Conservation (phyloP, 2,113 vertebrate genomes). For the Notarius quadriscutis region DNA sequence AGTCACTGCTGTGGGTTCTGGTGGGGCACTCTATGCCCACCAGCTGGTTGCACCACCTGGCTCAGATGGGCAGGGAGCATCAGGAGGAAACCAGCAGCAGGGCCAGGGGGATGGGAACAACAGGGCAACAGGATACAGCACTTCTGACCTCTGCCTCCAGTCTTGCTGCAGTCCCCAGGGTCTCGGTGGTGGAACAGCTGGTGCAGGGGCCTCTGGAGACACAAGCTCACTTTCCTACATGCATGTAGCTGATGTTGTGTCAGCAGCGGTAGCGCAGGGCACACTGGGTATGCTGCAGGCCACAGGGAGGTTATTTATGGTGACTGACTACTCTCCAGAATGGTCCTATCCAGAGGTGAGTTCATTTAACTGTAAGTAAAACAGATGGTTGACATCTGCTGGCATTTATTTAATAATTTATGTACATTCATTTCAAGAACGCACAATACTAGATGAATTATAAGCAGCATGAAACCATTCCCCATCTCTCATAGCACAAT, state of each 20-base stretch:
- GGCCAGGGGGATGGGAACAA: slow-evolving; percentile 79
- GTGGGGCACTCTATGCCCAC: slow-evolving; percentile 84
- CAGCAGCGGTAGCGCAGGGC: slow-evolving; percentile 87
- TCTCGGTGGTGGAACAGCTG: slow-evolving; percentile 64
- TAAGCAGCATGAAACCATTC: background rate
- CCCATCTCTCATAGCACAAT: background rate
- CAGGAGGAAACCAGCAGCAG: slow-evolving; percentile 63
- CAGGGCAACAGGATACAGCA: slow-evolving; percentile 81
- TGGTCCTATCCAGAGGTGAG: slow-evolving; percentile 99
- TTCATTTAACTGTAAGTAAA: background rate
- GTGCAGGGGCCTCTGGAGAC: slow-evolving; percentile 75
- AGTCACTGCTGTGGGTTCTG: slow-evolving; percentile 73
- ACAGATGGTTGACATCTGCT: background rate
- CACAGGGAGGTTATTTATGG: slow-evolving; percentile 94
- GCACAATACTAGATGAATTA: background rate
- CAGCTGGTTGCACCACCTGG: slow-evolving; percentile 84
- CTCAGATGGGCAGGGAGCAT: slow-evolving; percentile 74
- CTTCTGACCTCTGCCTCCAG: slow-evolving; percentile 91
- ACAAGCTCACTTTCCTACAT: slow-evolving; percentile 89
- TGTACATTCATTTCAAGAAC: background rate
- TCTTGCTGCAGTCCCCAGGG: slow-evolving; percentile 96
- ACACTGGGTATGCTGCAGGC: slow-evolving; percentile 94
- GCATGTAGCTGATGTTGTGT: slow-evolving; percentile 96
- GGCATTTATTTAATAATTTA: background rate
- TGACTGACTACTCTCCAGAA: slow-evolving; percentile 98